Evolutionary conservation across 1,140 invertebrate species (phyloP), one percentile per base, ranked within the genome.

Genomic region (Drosophila repletoides): DNA sequence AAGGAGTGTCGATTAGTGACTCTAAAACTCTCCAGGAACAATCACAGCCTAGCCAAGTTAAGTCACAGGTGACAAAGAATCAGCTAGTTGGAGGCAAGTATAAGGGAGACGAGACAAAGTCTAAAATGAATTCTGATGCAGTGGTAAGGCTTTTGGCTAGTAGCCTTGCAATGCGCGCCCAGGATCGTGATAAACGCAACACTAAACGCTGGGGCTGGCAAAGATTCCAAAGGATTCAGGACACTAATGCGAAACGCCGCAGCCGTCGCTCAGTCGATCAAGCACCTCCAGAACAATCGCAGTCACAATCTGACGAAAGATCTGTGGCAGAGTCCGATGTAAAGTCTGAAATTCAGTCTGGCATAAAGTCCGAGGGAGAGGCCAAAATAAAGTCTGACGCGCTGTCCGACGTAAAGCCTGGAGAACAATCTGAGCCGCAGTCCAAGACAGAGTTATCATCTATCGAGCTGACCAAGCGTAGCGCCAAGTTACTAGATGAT

Each of bases 81-180:
- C n/a, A n/a, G n/a, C n/a, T n/a, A n/a, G n/a, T n/a, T n/a, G n/a
- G n/a, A n/a, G n/a, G n/a, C n/a, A n/a, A n/a, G n/a, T n/a, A n/a
- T n/a, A n/a, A n/a, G n/a, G n/a, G n/a, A n/a, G n/a, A n/a, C n/a
- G n/a, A n/a, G n/a, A n/a, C n/a, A n/a, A n/a, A n/a, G n/a, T n/a
- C n/a, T n/a, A 15, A 29, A 40, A 10, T 43, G 22, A 9, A 73
- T 38, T 15, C 52, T 1, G 65, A 79, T 40, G 71, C 80, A 0
- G 55, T 59, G 12, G 45, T 55, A 17, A 79, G 79, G 21, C 15
- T 86, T 6, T 3, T 84, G 55, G 75, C 80, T 22, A 72, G 55
- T n/a, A 72, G 31, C 74, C 5, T 60, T 67, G 7, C 52, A 52
- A n/a, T n/a, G 1, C 24, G 6, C 14, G 67, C 58, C 3, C 67